Evolutionary conservation across 2,797 vertebrate species (phyloP).

Genomic region (Enteromius viviparus): DNA sequence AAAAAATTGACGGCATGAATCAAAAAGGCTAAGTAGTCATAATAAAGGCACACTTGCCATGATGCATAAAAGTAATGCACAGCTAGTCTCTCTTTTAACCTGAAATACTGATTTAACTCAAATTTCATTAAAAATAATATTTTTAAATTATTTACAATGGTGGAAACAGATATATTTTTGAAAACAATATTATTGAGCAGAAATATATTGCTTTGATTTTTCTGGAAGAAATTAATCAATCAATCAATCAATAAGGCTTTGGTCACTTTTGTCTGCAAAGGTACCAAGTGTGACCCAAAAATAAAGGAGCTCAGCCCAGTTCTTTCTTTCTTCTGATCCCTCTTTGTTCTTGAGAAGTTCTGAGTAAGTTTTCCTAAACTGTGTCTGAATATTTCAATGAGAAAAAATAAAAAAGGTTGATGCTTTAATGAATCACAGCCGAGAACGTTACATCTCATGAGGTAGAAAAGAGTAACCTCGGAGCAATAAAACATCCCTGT

Average conservation of each 20-base stretch:
- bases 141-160: neutral
- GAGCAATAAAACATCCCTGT: constrained; percentile 14
- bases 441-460: neutral
- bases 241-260: too few relatives aligned
- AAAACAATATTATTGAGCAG: too few relatives aligned
- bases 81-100: neutral
- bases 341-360: neutral
- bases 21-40: neutral
- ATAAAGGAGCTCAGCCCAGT: neutral
- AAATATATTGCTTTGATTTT: neutral
- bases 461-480: neutral
- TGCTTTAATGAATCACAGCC: neutral
- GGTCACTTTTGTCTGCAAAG: neutral
- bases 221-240: neutral
- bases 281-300: neutral
- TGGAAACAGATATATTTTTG: neutral
- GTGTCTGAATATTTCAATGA: neutral
- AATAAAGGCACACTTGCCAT: neutral
- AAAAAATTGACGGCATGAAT: neutral
- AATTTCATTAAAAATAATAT: too few relatives aligned
- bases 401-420: neutral
- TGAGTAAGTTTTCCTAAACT: neutral
- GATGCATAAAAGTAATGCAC: neutral
- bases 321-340: neutral
- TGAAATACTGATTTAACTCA: neutral